Evolutionary conservation across 2,888 invertebrate species (phyloP), one percentile per base, ranked within the genome.

Genomic region (Cephus nigrinus): DNA sequence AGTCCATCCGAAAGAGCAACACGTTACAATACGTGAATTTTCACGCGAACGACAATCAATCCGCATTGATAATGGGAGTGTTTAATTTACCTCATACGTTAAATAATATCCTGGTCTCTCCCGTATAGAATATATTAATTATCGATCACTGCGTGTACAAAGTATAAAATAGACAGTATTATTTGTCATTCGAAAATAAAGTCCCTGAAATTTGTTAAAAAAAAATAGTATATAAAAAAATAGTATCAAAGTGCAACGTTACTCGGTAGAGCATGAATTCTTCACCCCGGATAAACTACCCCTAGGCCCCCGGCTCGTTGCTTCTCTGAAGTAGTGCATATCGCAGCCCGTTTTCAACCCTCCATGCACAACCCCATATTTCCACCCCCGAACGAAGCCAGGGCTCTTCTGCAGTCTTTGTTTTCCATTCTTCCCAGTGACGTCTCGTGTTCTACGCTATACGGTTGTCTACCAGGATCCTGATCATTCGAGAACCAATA

Each of bases 341-440:
- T 55, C 55, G 55, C 23, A 15, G 71, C 71, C 32, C 71, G 31
- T 33, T 71, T 69, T 31, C 32, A 71, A 32, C 71, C 32, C 71
- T 71, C 85, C 82, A 82, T 85, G 84, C 85, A 82, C 88, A 86
- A 84, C 88, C 90, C 89, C 84, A 81, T 87, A 85, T 85, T 87
- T 71, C 32, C 71, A 71, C 31, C 71, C 71, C 71, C 71, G 88
- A 90, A 90, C 89, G 89, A 87, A 88, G 87, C 89, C 88, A 89
- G 89, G 86, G 87, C 87, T 88, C 87, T 88, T 88, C 88, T 88
- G 86, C 86, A 83, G 89, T 88, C 91, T 91, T 91, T 91, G 91
- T 91, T 91, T 91, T 90, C 91, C 88, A 89, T 90, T 90, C 89
- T 90, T 90, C 88, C 84, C 90, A 91, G 91, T 91, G 89, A 90